Percentiles rank a stretch among this genome's conserved stretches.
These are phyloP conservation scores for Heliconius aoede DNA, from an alignment of 2,888 invertebrate species.

Conservation along the genomic window DNA sequence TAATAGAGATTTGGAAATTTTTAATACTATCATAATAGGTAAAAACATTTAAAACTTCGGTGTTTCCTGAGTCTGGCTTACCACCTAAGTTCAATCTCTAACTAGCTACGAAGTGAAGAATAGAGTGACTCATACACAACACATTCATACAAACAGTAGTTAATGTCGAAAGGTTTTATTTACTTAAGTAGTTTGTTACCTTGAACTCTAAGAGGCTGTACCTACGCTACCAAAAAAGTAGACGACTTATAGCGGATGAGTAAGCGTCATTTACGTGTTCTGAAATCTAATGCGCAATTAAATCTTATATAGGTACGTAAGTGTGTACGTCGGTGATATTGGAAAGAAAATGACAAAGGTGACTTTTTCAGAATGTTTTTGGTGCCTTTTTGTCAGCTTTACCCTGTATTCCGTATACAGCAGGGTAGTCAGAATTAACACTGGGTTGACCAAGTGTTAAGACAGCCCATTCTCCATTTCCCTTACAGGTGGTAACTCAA, in stretches of 20 bases:
- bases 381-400: background rate
- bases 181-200: conserved; percentile 22
- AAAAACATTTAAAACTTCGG: too few species aligned
- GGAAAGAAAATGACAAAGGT: background rate
- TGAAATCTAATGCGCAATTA: conserved; percentile 34
- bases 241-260: conserved; percentile 36
- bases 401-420: too few species aligned
- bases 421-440: too few species aligned
- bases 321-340: background rate
- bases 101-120: background rate
- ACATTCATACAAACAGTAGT: conserved; percentile 6
- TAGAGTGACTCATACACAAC: background rate
- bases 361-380: background rate
- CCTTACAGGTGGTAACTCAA: too few species aligned
- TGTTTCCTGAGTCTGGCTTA: too few species aligned
- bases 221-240: conserved; percentile 33
- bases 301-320: conserved; percentile 8
- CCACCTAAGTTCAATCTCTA: background rate
- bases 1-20: too few species aligned
- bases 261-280: conserved; percentile 39
- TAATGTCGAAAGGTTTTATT: background rate
- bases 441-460: too few species aligned
- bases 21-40: too few species aligned
- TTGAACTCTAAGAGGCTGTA: conserved; percentile 32
- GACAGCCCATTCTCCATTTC: too few species aligned